Evolutionary conservation across 2,888 invertebrate genomes (phyloP).

Genomic region (Agrilus cyanescens): DNA sequence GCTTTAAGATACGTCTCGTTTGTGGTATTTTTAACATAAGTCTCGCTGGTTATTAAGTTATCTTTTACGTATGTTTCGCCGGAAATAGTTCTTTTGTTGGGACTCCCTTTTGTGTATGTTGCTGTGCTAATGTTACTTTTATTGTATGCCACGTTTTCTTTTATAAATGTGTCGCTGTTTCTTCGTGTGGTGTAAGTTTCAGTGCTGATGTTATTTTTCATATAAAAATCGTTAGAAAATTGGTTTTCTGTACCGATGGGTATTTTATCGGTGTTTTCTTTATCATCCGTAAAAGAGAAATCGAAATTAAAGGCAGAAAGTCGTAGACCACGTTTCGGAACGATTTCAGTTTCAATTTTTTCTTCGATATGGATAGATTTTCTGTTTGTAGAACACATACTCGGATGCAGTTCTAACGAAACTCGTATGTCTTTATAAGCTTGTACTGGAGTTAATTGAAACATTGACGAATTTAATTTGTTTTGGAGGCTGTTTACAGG

Average conservation of each 20-base stretch:
- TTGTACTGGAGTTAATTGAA: conserved; percentile 6
- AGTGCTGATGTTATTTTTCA: too few relatives aligned
- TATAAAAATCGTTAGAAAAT: too few relatives aligned
- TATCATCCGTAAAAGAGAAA: too few relatives aligned
- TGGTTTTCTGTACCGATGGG: too few relatives aligned
- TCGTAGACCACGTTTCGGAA: neutral
- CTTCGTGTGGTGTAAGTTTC: conserved; percentile 3
- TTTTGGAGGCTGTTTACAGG: too few relatives aligned
- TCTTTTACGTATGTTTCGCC: conserved; percentile 42
- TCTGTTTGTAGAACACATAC: conserved; percentile 15
- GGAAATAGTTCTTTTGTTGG: conserved; percentile 27
- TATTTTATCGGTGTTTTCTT: too few relatives aligned
- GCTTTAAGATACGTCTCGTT: conserved; percentile 40
- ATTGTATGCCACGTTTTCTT: conserved; percentile 1
- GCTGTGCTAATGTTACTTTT: conserved; percentile 9
- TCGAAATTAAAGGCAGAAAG: too few relatives aligned
- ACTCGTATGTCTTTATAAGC: conserved; percentile 4
- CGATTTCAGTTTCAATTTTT: neutral
- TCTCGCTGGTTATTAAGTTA: conserved; percentile 25
- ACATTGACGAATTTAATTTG: too few relatives aligned
- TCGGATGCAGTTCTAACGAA: conserved; percentile 10
- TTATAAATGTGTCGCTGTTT: conserved; percentile 2
- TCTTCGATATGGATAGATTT: conserved; percentile 6
- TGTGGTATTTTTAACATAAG: conserved; percentile 18
- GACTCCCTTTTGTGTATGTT: conserved; percentile 9